Evolutionary conservation across 2,113 vertebrate genomes (phyloP), one percentile per base, ranked within the genome.

Genomic region (Zosterops pallidus): DNA sequence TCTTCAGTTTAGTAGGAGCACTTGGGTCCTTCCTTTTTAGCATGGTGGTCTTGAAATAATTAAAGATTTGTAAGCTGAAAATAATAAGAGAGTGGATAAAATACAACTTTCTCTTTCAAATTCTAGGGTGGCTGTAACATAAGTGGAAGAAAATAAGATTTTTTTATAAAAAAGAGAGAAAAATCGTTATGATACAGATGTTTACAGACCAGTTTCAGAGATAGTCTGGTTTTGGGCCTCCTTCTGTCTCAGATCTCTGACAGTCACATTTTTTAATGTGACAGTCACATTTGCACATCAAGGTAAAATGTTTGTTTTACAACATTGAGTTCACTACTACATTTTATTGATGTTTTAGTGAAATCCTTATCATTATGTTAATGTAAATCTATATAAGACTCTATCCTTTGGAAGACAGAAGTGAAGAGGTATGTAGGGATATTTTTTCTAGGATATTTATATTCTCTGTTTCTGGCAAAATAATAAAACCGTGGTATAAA

Each of bases 211-310:
- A 82, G 1, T 79, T 94, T 17, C 14, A 57, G 24, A 90, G 15
- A 65, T 6, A 50, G 23, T 71, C 33, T 92, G 24, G 21, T 71
- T 89, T 74, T 35, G 35, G 50, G 33, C 11, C 7, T 79, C 24
- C 26, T 62, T 21, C 68, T 55, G 82, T 65, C 55, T 90, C 55
- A 80, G 42, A 50, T 82, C 57, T 88, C 59, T 89, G 60, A 47
- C 25, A 52, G 64, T 50, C 59, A 77, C 37, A 55, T 65, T 67
- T 95, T 88, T 79, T 52, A 68, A 68, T 76, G n/a, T 83, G 68
- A 53, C 80, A 77, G 42, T 74, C 64, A 29, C 47, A 91, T 84
- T 86, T 95, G 72, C 75, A 93, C 75, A 90, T 80, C 35, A 92
- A 80, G 63, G 75, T 53, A 88, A 90, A 86, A 75, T 67, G 7